phyloP scores from a whole-genome alignment of 2,113 vertebrate genomes.

The Picathartes gymnocephalus region DNA sequence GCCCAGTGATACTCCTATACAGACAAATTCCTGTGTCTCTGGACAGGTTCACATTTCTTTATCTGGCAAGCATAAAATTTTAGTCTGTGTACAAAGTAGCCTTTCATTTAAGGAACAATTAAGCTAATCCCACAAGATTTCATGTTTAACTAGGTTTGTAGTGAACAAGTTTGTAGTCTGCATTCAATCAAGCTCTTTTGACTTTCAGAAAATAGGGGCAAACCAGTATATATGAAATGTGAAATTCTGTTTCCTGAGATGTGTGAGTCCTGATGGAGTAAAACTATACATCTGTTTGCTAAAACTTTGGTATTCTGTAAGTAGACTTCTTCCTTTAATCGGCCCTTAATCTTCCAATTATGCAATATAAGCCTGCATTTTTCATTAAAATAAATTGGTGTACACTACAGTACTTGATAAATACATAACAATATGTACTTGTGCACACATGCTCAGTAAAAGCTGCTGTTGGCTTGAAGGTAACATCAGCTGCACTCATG shows the following conservation, averaged over 20 bases:
- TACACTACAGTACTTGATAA: neutral
- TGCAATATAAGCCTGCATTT: neutral
- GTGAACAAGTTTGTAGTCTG: constrained; percentile 27
- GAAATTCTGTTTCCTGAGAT: neutral
- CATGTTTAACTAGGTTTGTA: constrained; percentile 29
- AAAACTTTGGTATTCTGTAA: neutral
- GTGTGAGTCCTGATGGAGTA: neutral
- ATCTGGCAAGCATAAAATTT: constrained; percentile 43
- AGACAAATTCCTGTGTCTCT: constrained; percentile 20
- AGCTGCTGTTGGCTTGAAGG: neutral
- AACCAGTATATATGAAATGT: neutral
- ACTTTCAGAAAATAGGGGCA: neutral
- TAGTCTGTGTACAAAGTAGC: constrained; percentile 4
- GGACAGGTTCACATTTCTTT: constrained; percentile 50
- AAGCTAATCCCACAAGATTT: constrained; percentile 52
- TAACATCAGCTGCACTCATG: neutral
- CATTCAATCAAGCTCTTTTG: constrained; percentile 38
- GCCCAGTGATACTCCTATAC: constrained; percentile 31
- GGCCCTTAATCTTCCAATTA: neutral
- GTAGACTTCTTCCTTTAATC: neutral
- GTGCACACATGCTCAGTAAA: neutral
- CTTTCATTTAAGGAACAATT: constrained; percentile 55
- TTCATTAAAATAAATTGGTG: neutral
- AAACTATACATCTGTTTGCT: neutral
- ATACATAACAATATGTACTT: neutral